These are phyloP conservation scores for Cheilosia impressa DNA, from an alignment of 2,888 invertebrate genomes.

Conservation along the genomic window DNA sequence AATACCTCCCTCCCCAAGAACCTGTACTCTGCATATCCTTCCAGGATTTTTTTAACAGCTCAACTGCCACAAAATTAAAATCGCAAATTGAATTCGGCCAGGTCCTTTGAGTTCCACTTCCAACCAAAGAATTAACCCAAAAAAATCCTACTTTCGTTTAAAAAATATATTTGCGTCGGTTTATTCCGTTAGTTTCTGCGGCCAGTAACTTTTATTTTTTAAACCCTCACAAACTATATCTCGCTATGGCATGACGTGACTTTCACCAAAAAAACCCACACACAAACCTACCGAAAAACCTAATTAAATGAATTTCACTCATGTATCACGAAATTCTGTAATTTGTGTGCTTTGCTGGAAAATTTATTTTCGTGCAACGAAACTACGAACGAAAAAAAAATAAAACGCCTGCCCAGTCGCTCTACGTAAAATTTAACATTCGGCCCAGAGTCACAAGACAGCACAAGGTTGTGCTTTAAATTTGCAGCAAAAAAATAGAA, in stretches of 20 bases:
- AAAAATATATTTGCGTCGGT: slow-evolving; percentile 19
- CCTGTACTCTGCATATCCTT: background rate
- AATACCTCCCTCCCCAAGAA: too few species aligned
- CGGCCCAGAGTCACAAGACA: slow-evolving; percentile 47
- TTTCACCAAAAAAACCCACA: slow-evolving; percentile 28
- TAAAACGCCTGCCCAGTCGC: background rate
- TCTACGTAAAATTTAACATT: slow-evolving; percentile 16
- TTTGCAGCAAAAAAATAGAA: slow-evolving; percentile 29
- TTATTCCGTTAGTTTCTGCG: background rate
- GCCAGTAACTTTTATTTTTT: slow-evolving; percentile 14
- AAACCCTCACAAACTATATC: slow-evolving; percentile 27
- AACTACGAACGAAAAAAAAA: slow-evolving; percentile 16
- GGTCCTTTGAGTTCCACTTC: slow-evolving; percentile 6
- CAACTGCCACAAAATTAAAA: slow-evolving; percentile 33
- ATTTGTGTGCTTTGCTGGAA: slow-evolving; percentile 68
- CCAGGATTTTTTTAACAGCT: slow-evolving; percentile 25
- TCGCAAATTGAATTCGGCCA: slow-evolving; percentile 17
- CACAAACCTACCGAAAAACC: slow-evolving; percentile 13
- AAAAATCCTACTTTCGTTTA: slow-evolving; percentile 29
- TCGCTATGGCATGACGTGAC: slow-evolving; percentile 59
- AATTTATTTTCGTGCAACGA: slow-evolving; percentile 63
- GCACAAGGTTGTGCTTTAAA: slow-evolving; percentile 68
- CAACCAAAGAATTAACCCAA: slow-evolving; percentile 17
- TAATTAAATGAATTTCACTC: slow-evolving; percentile 71
- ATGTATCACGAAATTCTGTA: slow-evolving; percentile 70